phyloP scores from a whole-genome alignment of 2,113 vertebrate species.

The Phrynosoma platyrhinos region DNA sequence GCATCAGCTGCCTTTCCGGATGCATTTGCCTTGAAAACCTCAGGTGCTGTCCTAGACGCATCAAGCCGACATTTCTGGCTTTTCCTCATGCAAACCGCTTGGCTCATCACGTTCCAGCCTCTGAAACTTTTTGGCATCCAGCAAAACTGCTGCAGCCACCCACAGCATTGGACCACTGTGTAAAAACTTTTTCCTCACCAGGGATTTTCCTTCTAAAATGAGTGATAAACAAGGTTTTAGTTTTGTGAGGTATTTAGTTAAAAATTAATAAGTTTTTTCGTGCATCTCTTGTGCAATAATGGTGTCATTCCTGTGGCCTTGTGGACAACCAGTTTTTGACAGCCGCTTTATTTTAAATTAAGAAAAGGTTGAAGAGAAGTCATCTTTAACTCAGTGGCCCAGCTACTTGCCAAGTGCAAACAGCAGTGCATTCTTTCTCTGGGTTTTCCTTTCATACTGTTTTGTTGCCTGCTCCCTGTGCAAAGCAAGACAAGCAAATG shows the following conservation, averaged over 20 bases:
- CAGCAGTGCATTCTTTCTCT: background rate
- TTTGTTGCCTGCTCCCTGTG: background rate
- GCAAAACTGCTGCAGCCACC: too few species aligned
- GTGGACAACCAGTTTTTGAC: background rate
- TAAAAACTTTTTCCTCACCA: too few species aligned
- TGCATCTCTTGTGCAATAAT: background rate
- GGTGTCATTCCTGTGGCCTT: background rate
- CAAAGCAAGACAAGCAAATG: background rate
- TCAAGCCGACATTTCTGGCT: too few species aligned
- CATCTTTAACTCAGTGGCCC: background rate
- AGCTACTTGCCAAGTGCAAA: background rate
- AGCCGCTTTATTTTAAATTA: too few species aligned
- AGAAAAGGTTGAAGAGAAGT: background rate
- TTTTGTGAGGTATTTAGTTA: conserved; percentile 40
- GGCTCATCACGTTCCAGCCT: too few species aligned
- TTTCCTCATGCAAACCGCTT: too few species aligned
- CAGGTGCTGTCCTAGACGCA: too few species aligned
- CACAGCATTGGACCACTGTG: too few species aligned
- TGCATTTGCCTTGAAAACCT: too few species aligned
- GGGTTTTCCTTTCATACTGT: background rate
- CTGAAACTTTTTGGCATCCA: too few species aligned
- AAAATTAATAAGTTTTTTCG: background rate
- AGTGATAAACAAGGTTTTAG: conserved; percentile 71
- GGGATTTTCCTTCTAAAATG: conserved; percentile 41
- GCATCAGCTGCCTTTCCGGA: too few species aligned